Evolutionary conservation across 1,140 invertebrate genomes (phyloP).

Genomic region (Drosophila gunungcola): DNA sequence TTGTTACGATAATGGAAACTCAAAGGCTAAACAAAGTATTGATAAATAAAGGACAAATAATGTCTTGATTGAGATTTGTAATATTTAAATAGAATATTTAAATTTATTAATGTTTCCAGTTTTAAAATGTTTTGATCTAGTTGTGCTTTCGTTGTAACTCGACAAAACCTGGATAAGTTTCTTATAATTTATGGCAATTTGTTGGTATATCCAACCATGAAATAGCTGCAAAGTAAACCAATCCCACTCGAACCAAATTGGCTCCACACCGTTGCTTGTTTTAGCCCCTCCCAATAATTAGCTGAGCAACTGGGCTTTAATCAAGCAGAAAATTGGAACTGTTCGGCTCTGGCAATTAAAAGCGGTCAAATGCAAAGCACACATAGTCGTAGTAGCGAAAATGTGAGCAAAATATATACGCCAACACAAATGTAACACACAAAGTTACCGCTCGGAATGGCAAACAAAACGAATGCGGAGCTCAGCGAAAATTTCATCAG

Average conservation of each 20-base stretch:
- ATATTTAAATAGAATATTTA: no score
- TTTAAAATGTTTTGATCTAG: neutral
- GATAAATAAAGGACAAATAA: neutral
- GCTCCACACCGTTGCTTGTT: slow-evolving; percentile 1
- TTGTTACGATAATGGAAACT: slow-evolving; percentile 27
- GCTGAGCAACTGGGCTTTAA: slow-evolving; percentile 58
- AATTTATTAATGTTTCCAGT: no score
- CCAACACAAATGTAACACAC: slow-evolving; percentile 24
- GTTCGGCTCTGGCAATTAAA: slow-evolving; percentile 62
- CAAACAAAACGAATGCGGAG: slow-evolving; percentile 72
- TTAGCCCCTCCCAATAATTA: slow-evolving; percentile 51
- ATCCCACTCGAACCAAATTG: slow-evolving; percentile 34
- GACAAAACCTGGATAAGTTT: neutral
- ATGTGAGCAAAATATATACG: slow-evolving; percentile 28
- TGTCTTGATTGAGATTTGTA: neutral
- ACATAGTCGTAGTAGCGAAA: slow-evolving; percentile 22
- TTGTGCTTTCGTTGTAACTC: neutral
- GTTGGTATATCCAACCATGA: neutral
- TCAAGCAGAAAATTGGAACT: slow-evolving; percentile 74
- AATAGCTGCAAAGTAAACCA: slow-evolving; percentile 21
- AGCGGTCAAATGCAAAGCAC: slow-evolving; percentile 41
- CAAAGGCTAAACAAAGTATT: slow-evolving; percentile 17
- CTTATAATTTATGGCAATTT: neutral
- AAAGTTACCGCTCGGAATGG: slow-evolving; percentile 27
- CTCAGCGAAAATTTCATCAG: slow-evolving; percentile 69